A percentile compares a stretch with the other conserved stretches of the same genome.
Conservation (phyloP, 64 coral and sea anemone species). For the Exaiptasia diaphana region DNA sequence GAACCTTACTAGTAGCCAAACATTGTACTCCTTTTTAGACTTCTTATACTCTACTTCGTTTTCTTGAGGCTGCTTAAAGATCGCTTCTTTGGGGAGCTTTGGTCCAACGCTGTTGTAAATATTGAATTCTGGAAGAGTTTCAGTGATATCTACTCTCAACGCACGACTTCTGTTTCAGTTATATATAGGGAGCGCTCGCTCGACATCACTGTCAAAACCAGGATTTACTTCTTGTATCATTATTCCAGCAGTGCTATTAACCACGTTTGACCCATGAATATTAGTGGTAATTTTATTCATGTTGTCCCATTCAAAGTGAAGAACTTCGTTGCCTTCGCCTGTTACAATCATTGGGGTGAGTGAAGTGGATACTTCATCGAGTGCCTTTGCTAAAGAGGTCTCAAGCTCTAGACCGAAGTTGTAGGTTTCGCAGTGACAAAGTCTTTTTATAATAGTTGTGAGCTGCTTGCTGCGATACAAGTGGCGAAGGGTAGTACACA, state of each 20-base stretch:
- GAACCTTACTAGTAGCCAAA: conserved; percentile 27
- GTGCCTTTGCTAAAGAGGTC: conserved; percentile 35
- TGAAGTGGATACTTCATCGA: conserved; percentile 44
- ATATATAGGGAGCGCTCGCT: background rate
- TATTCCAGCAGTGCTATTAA: conserved; percentile 50
- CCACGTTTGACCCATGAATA: conserved; percentile 43
- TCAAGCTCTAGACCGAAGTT: conserved; percentile 54
- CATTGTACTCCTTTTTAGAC: conserved; percentile 3
- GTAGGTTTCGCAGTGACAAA: conserved; percentile 27
- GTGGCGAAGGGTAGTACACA: conserved; percentile 12
- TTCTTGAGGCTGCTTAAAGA: conserved; percentile 2
- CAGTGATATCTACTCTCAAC: conserved; percentile 6
- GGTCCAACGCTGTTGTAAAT: conserved; percentile 41
- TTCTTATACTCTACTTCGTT: conserved; percentile 9
- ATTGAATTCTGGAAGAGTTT: conserved; percentile 28
- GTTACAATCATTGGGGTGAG: conserved; percentile 45
- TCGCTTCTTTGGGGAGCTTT: conserved; percentile 23
- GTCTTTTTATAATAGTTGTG: conserved; percentile 11
- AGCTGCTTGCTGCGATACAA: conserved; percentile 39
- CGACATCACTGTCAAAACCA: background rate
- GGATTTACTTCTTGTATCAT: conserved; percentile 51
- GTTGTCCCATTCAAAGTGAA: conserved; percentile 61
- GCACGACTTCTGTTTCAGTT: background rate
- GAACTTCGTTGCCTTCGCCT: conserved; percentile 20
- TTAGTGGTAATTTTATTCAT: conserved; percentile 57